Conservation (phyloP, 2,113 vertebrate genomes). For the Procapra przewalskii region DNA sequence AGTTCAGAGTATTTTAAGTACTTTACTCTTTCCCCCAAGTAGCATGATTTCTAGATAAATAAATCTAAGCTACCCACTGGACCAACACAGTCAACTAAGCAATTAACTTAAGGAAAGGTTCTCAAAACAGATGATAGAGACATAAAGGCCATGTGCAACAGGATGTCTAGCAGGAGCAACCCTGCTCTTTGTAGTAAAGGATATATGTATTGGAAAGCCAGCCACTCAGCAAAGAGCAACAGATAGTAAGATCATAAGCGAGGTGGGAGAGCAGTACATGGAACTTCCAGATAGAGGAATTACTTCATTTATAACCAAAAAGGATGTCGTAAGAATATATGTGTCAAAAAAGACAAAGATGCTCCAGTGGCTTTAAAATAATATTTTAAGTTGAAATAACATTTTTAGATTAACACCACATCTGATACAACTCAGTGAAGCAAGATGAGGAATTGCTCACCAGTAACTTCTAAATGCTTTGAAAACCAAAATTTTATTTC, state of each 20-base stretch:
- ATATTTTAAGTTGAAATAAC: neutral
- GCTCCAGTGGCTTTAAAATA: neutral
- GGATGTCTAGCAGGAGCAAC: neutral
- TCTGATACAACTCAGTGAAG: neutral
- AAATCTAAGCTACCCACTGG: neutral
- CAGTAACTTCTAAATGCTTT: neutral
- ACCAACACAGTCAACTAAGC: neutral
- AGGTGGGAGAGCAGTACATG: slow-evolving; percentile 66
- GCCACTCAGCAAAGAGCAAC: slow-evolving; percentile 65
- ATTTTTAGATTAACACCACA: slow-evolving; percentile 26
- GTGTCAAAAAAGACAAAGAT: neutral
- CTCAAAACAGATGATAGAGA: neutral
- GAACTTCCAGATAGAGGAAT: slow-evolving; percentile 63
- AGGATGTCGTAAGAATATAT: neutral
- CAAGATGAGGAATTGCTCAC: neutral
- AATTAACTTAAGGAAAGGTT: neutral
- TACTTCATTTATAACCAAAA: slow-evolving; percentile 69
- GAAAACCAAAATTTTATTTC: neutral
- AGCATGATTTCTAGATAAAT: neutral
- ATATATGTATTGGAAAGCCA: slow-evolving; percentile 63
- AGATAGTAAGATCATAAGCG: slow-evolving; percentile 63
- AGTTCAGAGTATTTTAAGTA: neutral
- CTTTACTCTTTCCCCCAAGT: neutral
- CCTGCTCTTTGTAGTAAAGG: slow-evolving; percentile 53
- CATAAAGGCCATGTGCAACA: neutral